Percentiles rank a stretch among this genome's conserved stretches.
Conservation (phyloP, 2,888 invertebrate genomes). For the Eristalinus aeneus region DNA sequence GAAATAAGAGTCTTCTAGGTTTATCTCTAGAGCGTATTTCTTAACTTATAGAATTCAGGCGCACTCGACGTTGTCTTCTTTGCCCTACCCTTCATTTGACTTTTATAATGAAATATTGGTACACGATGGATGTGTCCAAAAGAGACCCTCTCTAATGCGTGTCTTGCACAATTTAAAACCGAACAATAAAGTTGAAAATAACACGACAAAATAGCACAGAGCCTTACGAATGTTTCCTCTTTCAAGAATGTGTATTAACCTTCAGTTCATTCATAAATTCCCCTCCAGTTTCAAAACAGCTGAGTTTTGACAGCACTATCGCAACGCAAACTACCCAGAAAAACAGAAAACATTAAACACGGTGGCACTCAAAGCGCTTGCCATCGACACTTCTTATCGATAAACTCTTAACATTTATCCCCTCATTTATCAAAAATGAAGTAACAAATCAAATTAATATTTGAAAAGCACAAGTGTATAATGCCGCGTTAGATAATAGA, state of each 20-base stretch:
- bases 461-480: constrained; percentile 21
- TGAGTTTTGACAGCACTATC: constrained; percentile 16
- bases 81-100: too few species aligned
- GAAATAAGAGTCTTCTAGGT: too few species aligned
- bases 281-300: constrained; percentile 49
- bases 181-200: too few species aligned
- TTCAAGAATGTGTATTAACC: neutral
- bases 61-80: too few species aligned
- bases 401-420: constrained; percentile 6
- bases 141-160: too few species aligned
- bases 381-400: constrained; percentile 14
- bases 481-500: constrained; percentile 41
- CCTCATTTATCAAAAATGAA: constrained; percentile 45
- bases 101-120: too few species aligned
- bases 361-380: constrained; percentile 42
- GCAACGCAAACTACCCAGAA: constrained; percentile 2
- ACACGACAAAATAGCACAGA: too few species aligned
- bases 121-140: too few species aligned
- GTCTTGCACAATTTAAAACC: too few species aligned
- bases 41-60: too few species aligned
- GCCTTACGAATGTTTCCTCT: too few species aligned
- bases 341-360: constrained; percentile 46
- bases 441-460: constrained; percentile 15
- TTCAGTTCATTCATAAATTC: neutral
- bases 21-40: too few species aligned